Percentiles rank a stretch among this genome's conserved stretches.
Conservation (phyloP, 2,113 vertebrate genomes). For the Galemys pyrenaicus region DNA sequence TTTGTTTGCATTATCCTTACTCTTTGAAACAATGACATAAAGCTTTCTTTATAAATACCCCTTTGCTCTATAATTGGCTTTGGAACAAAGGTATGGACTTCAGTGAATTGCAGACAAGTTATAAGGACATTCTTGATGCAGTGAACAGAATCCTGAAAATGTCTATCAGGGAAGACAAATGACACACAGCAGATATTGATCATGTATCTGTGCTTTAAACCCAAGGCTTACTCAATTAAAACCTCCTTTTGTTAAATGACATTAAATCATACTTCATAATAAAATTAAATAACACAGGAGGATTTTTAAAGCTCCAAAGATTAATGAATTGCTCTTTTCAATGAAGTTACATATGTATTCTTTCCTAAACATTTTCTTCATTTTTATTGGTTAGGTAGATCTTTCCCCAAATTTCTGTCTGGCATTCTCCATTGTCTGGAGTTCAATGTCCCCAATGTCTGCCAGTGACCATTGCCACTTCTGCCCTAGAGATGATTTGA, state of each 20-base stretch:
- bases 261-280: not conserved
- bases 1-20: not conserved
- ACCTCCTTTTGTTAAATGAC: not conserved
- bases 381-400: not conserved
- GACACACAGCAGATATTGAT: not conserved
- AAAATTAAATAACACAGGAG: not conserved
- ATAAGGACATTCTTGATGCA: not conserved
- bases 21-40: not conserved
- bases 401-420: not conserved
- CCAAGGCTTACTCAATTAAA: not conserved
- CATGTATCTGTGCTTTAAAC: not conserved
- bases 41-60: not conserved
- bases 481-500: not conserved
- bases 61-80: too few relatives aligned
- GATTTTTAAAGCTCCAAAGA: not conserved
- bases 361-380: not conserved
- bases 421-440: not conserved
- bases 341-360: not conserved
- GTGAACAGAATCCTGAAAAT: not conserved
- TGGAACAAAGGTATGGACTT: too few relatives aligned
- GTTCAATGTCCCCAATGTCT: fast-evolving
- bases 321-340: not conserved
- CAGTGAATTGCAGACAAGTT: not conserved
- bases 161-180: not conserved
- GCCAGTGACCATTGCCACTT: not conserved